Base-by-base conservation (phyloP, 2,113 vertebrate genomes). In the Corythornis cristatus region DNA sequence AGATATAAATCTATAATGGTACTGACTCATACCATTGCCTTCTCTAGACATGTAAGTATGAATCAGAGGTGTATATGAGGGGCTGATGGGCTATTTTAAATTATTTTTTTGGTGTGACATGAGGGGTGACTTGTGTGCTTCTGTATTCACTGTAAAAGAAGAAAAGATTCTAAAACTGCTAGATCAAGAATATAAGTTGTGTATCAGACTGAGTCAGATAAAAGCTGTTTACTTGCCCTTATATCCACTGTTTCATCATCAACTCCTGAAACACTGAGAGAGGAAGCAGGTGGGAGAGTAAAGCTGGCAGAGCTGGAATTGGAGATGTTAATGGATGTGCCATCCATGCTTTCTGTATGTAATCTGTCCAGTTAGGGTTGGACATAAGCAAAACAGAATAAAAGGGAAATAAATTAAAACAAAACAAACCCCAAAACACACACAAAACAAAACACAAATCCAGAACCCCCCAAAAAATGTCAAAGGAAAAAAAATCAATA, bases 171-270 rank as follows among this genome's bases (percentile, higher is more conserved):
- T 76, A 71, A 88, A 93, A 11, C 23, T 3, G 8, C 71, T 85
- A 33, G 25, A 79, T 33, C 40, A 75, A 43, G 51, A 71, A 61
- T 42, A 8, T 40, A 73, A 82, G 22, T 23, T 78, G 15, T 16
- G 48, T 43, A 50, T 40, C n/a, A 73, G 50, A 73, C 1, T 43
- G 61, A 90, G 33, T 57, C 76, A 76, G 35, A 61, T 50, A 81
- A 85, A 94, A 95, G 9, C 61, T 72, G 29, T 79, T 89, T 78
- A 96, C 97, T 98, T 98, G 98, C 99, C 97, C 98, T 97, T 84
- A 99, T 97, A 93, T 99, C 98, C 96, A 99, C 97, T 8, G 98
- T 98, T 83, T 98, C 98, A 10, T 95, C 95, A 42, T 80, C n/a
- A 22, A 65, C 93, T 84, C 94, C 95, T 62, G 91, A 77, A 77